These are phyloP conservation scores for Drosophila suboccidentalis DNA, from an alignment of 2,888 invertebrate species.

Conservation along the genomic window DNA sequence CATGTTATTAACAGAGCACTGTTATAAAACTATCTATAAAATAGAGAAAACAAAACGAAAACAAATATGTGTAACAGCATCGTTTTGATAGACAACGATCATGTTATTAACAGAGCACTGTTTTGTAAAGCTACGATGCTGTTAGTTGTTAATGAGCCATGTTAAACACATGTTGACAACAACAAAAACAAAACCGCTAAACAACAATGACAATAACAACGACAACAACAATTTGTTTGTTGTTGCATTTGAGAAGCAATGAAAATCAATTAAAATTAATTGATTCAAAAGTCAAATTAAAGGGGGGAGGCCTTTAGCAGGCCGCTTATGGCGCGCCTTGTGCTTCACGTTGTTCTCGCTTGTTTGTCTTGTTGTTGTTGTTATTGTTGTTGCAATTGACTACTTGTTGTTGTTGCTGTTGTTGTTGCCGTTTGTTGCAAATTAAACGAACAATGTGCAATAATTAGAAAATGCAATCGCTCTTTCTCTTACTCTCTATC, in stretches of 20 bases:
- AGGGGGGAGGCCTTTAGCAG: constrained; percentile 42
- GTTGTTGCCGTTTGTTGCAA: constrained; percentile 43
- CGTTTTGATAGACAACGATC: constrained; percentile 20
- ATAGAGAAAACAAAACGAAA: neutral
- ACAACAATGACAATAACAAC: constrained; percentile 36
- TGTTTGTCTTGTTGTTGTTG: constrained; percentile 13
- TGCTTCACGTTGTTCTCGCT: constrained; percentile 20
- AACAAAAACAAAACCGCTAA: constrained; percentile 13
- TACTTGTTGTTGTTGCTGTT: constrained; percentile 35
- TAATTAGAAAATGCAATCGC: constrained; percentile 74
- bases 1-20: constrained; percentile 39
- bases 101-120: constrained; percentile 38
- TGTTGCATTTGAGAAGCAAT: constrained; percentile 75
- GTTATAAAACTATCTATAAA: constrained; percentile 17
- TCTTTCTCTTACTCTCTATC: constrained; percentile 15
- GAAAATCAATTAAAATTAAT: constrained; percentile 83
- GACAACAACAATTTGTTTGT: constrained; percentile 37
- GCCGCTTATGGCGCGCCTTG: constrained; percentile 35
- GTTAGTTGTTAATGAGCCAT: constrained; percentile 47
- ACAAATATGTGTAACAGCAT: constrained; percentile 23
- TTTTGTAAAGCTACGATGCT: constrained; percentile 35
- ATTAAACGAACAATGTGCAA: constrained; percentile 77
- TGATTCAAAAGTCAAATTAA: constrained; percentile 76
- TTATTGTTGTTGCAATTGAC: constrained; percentile 33
- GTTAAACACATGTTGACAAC: constrained; percentile 34